phyloP scores from a whole-genome alignment of 2,888 invertebrate species.

The Aromia moschata region DNA sequence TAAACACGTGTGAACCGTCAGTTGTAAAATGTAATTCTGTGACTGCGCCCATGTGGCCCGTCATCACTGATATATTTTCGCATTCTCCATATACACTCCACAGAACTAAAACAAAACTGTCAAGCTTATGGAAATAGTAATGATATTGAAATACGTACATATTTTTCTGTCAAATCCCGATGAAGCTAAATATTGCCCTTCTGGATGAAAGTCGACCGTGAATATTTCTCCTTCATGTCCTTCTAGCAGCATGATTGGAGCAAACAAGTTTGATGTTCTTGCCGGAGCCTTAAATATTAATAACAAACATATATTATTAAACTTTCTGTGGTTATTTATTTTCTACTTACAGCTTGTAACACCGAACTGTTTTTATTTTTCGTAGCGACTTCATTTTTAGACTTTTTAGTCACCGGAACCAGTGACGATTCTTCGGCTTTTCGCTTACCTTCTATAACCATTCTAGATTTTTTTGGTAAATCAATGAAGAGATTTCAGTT shows the following conservation, averaged over 20 bases:
- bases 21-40: constrained; percentile 92
- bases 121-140: too few relatives aligned
- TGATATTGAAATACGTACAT: constrained; percentile 80
- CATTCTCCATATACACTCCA: constrained; percentile 99
- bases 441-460: constrained; percentile 68
- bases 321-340: too few relatives aligned
- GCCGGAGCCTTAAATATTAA: constrained; percentile 71
- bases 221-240: constrained; percentile 98
- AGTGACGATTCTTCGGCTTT: constrained; percentile 72
- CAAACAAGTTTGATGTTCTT: constrained; percentile 86
- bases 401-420: constrained; percentile 72
- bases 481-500: too few relatives aligned
- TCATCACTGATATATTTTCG: constrained; percentile 93
- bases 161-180: constrained; percentile 96
- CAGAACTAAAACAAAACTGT: constrained; percentile 69
- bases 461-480: too few relatives aligned
- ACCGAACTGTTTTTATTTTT: constrained; percentile 80
- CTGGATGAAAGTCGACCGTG: constrained; percentile 92
- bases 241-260: constrained; percentile 95
- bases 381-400: constrained; percentile 77
- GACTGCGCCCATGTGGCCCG: constrained; percentile 94
- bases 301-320: too few relatives aligned
- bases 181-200: constrained; percentile 93
- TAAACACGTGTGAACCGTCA: constrained; percentile 85
- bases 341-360: constrained; percentile 75